Conservation (phyloP, 2,888 invertebrate genomes). For the Chaitophorus viminalis region DNA sequence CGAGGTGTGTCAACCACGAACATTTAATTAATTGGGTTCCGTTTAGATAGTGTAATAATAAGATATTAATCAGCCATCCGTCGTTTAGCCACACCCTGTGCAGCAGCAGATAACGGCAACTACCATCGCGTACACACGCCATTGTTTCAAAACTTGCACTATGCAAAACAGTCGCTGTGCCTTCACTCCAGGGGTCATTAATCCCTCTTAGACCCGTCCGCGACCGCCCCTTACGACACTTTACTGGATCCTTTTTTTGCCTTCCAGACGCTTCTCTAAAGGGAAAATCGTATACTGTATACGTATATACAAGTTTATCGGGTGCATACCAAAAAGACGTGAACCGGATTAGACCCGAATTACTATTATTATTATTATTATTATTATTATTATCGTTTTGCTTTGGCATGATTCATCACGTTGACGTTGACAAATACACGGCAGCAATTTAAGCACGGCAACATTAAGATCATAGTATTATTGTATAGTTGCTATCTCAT, state of each 20-base stretch:
- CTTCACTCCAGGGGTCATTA: conserved; percentile 17
- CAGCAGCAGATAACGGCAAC: conserved; percentile 23
- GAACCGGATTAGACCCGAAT: conserved; percentile 21
- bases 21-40: conserved; percentile 56
- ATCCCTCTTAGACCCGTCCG: conserved; percentile 22
- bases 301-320: background rate
- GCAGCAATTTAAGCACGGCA: background rate
- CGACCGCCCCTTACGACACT: background rate
- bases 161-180: conserved; percentile 22
- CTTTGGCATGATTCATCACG: background rate
- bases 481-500: too few relatives aligned
- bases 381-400: background rate
- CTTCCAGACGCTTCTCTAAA: background rate
- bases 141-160: conserved; percentile 43
- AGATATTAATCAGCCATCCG: conserved; percentile 51
- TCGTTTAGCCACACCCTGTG: conserved; percentile 49
- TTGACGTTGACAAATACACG: background rate
- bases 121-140: conserved; percentile 13
- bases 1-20: conserved; percentile 41
- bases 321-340: conserved; percentile 1
- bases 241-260: background rate
- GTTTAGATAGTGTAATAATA: conserved; percentile 44
- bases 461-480: background rate
- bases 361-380: conserved; percentile 12
- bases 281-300: background rate